Base-by-base conservation (phyloP, 1,140 invertebrate genomes). In the Cyclina sinensis region DNA sequence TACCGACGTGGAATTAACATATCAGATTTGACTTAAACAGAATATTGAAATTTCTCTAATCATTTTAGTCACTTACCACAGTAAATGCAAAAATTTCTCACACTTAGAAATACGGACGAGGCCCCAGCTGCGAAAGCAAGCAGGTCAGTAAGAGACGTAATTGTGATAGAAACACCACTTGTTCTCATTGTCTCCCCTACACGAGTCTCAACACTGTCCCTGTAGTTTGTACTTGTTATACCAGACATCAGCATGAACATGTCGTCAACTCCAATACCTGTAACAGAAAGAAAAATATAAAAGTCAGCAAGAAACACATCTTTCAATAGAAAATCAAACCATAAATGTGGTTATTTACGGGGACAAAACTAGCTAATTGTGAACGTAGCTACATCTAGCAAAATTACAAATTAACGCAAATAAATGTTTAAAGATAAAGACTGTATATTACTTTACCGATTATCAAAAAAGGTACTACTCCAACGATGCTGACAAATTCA, bases 31-130 rank as follows among this genome's bases (percentile, higher is more conserved):
- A 30, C 11, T 65, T 65, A n/a, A 11, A n/a, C 12, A 14, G n/a
- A n/a, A n/a, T n/a, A n/a, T n/a, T n/a, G n/a, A n/a, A n/a, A n/a
- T n/a, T n/a, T n/a, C n/a, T 73, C 30, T 21, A 16, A 73, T 37
- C 24, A 9, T 27, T 73, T 32, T 37, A 7, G 37, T 37, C n/a
- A 73, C 43, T 51, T 46, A 78, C 74, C 39, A n/a, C 74, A 35
- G 95, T 99, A 99, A 92, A 99, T 97, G 96, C 98, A 99, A 96
- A 99, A 99, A 90, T 99, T 99, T 94, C 98, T 97, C 0, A 99
- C 98, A 12, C 98, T 98, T 2, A 98, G 98, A 94, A 99, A 99
- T 0, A 98, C 98, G 51, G 98, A 99, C 89, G 98, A 97, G 89
- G 99, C 98, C 27, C 99, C 99, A 79, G 99, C 99, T 95, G 97